Base-by-base conservation (phyloP, 2,797 vertebrate genomes). In the Phrynocephalus vlangalii region DNA sequence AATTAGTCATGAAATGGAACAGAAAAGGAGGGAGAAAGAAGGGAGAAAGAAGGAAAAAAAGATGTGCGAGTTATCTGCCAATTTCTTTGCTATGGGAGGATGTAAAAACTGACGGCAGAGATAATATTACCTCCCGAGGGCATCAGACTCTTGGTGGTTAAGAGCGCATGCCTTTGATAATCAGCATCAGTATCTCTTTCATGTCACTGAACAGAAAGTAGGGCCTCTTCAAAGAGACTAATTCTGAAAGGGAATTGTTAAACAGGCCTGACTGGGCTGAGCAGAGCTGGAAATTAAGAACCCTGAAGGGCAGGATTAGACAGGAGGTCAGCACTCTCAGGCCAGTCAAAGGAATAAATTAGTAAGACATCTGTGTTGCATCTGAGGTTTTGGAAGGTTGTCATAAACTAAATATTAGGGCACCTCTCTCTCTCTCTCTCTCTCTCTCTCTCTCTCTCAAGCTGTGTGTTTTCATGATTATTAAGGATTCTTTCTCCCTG, bases 121-220 rank as follows among this genome's bases (percentile, higher is more conserved):
- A 94, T 96, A 93, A 89, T 92, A 93, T 97, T 96, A 95, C 96
- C 82, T 91, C 95, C 96, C 94, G 71, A 88, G 91, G 96, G 96
- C 95, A 90, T 89, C 78, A 89, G 92, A 92, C 0, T 9, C 91
- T 88, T 77, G 86, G 93, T 88, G 92, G 94, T 95, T 92, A 87
- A 87, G 89, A 93, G 92, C 88, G 73, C 93, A 95, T 94, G 96
- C 95, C 96, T 97, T 96, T 96, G 94, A 96, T 96, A 96, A 96
- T 95, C 96, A 90, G 91, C 94, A 87, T 95, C 93, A 96, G 95
- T 96, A 95, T 97, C 95, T 96, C 96, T 96, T 97, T 96, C 96
- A 96, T 96, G 96, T 96, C 92, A 86, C 91, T 94, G 95, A 95
- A 91, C 87, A 95, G 92, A 95, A 94, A 94, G 95, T 89, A 92